These are phyloP conservation scores for Dynastes maya DNA, from an alignment of 2,888 invertebrate species.

Conservation along the genomic window DNA sequence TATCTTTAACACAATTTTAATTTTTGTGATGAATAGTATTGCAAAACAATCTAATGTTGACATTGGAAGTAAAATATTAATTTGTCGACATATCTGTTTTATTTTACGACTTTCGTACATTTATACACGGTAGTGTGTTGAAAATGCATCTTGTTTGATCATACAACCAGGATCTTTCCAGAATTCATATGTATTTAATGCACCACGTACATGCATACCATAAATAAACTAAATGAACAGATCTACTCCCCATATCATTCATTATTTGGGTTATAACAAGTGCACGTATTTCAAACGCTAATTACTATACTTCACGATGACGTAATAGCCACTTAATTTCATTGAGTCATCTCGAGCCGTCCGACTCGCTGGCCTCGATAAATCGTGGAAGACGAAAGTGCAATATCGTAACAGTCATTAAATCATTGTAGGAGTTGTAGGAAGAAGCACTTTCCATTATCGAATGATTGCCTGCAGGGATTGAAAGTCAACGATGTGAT, in stretches of 20 bases:
- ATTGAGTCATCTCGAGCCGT: neutral
- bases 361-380: constrained; percentile 6
- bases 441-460: constrained; percentile 19
- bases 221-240: neutral
- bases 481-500: constrained; percentile 18
- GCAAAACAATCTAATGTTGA: no score
- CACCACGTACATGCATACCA: neutral
- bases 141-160: no score
- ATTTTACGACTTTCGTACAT: no score
- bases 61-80: no score
- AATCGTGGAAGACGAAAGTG: constrained; percentile 16
- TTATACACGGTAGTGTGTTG: no score
- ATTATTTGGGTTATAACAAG: neutral
- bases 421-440: constrained; percentile 18
- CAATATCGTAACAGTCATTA: constrained; percentile 25
- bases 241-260: neutral
- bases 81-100: no score
- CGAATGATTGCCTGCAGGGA: neutral
- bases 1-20: no score
- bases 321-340: constrained; percentile 16
- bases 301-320: constrained; percentile 5
- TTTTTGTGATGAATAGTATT: no score
- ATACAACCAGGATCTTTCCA: no score
- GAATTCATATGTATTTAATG: no score
- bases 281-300: neutral